Evolutionary conservation across 2,797 vertebrate genomes (phyloP).

Genomic region (Anableps anableps): DNA sequence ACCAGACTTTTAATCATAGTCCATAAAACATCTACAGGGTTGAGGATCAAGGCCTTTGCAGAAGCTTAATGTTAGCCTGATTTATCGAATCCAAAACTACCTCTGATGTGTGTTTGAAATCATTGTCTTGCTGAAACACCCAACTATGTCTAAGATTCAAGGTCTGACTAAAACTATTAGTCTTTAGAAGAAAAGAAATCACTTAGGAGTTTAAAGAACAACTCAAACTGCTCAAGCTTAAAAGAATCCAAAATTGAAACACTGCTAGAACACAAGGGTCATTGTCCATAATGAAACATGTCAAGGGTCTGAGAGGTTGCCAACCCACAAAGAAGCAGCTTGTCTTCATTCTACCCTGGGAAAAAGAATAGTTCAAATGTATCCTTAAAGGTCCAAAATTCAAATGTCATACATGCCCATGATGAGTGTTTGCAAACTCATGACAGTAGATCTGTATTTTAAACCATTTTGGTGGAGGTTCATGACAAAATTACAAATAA

Average conservation of each 20-base stretch:
- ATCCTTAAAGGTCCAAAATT: neutral
- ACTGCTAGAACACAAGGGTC: neutral
- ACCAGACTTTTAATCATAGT: neutral
- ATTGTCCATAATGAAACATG: neutral
- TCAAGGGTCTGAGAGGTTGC: neutral
- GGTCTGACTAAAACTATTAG: neutral
- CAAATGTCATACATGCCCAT: neutral
- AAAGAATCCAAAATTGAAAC: neutral
- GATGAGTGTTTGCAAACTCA: neutral
- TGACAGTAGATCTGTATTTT: constrained; percentile 8
- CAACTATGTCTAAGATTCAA: neutral
- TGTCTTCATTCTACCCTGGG: constrained; percentile 2
- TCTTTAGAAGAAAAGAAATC: neutral
- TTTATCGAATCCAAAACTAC: neutral
- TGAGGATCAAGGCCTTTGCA: neutral
- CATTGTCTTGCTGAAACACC: neutral
- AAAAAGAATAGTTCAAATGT: neutral
- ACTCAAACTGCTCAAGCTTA: neutral
- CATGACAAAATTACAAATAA: neutral
- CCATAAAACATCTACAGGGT: neutral
- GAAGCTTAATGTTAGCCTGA: neutral
- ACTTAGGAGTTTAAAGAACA: neutral
- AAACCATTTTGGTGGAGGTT: neutral
- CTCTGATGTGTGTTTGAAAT: neutral
- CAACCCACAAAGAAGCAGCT: neutral